Evolutionary conservation across 92 coral and sea anemone genomes (phyloP).

Genomic region (Scolanthus callimorphus): DNA sequence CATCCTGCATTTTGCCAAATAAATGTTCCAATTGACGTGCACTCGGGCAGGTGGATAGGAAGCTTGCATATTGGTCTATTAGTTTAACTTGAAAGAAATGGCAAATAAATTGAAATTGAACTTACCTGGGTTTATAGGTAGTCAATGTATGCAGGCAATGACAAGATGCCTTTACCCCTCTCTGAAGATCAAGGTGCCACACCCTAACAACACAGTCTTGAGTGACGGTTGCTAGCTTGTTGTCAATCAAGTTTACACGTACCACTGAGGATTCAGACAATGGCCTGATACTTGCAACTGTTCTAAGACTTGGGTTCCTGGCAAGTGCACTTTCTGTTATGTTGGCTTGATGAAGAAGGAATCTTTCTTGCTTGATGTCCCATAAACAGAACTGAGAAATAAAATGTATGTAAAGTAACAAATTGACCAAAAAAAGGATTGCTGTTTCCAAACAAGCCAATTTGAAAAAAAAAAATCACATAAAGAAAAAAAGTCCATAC

Average conservation of each 20-base stretch:
- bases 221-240: conserved; percentile 80
- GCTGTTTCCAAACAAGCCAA: too few relatives aligned
- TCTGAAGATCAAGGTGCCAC: conserved; percentile 68
- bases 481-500: too few relatives aligned
- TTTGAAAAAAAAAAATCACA: too few relatives aligned
- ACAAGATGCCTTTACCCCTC: conserved; percentile 31
- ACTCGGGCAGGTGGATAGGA: too few relatives aligned
- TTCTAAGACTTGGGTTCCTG: conserved; percentile 12
- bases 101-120: too few relatives aligned
- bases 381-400: conserved; percentile 72
- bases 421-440: too few relatives aligned
- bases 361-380: conserved; percentile 56
- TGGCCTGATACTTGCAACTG: conserved; percentile 1
- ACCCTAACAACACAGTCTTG: conserved; percentile 71
- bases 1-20: too few relatives aligned
- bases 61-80: too few relatives aligned
- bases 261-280: conserved; percentile 53
- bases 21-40: too few relatives aligned
- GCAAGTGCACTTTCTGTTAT: conserved; percentile 21
- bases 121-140: conserved; percentile 80
- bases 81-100: too few relatives aligned
- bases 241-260: conserved; percentile 66
- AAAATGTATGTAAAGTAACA: too few relatives aligned
- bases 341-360: conserved; percentile 53
- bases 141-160: conserved; percentile 73